Evolutionary conservation across 1,140 invertebrate genomes (phyloP).

Genomic region (Caligus rogercresseyi): DNA sequence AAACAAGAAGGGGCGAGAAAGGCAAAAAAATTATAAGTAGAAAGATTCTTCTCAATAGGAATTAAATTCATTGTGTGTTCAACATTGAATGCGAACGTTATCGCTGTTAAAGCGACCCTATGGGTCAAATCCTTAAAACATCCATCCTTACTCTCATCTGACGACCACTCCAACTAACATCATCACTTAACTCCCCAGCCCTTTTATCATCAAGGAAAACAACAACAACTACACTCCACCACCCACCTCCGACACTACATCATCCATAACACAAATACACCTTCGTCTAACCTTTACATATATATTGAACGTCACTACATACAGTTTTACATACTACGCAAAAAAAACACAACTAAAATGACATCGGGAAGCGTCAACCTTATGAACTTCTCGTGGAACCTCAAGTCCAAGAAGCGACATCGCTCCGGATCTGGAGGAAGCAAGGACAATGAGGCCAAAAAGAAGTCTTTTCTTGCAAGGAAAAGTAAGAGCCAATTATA

Average conservation of each 20-base stretch:
- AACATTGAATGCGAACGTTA: neutral
- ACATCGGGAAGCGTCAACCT: constrained; percentile 10
- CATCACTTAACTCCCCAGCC: neutral
- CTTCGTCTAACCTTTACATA: too few species aligned
- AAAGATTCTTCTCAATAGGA: neutral
- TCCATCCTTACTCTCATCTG: neutral
- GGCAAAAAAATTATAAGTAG: neutral
- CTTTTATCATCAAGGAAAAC: neutral
- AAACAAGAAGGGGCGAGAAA: constrained; percentile 4
- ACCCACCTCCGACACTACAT: too few species aligned
- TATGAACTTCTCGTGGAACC: constrained; percentile 14
- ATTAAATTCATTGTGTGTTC: constrained; percentile 17
- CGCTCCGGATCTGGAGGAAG: constrained; percentile 10
- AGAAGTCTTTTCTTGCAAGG: constrained; percentile 8
- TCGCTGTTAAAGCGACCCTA: neutral
- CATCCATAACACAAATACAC: too few species aligned
- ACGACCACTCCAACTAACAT: neutral
- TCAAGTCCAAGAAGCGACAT: constrained; percentile 15
- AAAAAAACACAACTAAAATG: neutral
- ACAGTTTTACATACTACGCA: neutral
- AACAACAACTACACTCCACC: neutral
- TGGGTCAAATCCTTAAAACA: neutral
- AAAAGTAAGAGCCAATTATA: neutral
- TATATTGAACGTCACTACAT: neutral
- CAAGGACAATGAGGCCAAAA: constrained; percentile 9